Evolutionary conservation across 2,888 invertebrate species (phyloP), one percentile per base, ranked within the genome.

Genomic region (Phyllotreta striolata): DNA sequence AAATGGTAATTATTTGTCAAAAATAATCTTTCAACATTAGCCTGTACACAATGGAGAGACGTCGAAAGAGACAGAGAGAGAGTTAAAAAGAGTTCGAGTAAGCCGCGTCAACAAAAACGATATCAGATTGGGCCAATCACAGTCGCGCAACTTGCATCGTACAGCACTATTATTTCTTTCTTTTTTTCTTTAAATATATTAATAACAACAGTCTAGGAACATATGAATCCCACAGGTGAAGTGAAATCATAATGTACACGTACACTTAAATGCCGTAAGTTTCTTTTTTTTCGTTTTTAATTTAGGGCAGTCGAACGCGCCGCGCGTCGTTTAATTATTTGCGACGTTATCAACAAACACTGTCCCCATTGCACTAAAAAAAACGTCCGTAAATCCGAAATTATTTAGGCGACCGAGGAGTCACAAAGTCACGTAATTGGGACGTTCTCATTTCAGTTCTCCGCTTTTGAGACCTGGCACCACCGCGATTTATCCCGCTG

Each of bases 1-100:
- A 75, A 77, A 77, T 80, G 79, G 80, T 80, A 80, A 79, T 80
- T 78, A 79, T 80, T 79, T 80, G 80, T 80, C 79, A 80, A 81
- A 80, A 81, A 81, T 80, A 80, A 80, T 78, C 76, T 80, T 76
- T 74, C 64, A 79, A 78, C 74, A 73, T 78, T 79, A 80, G 80
- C 77, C 80, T 80, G 79, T 80, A 80, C 80, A 79, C 74, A 75
- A 52, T 75, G 73, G 71, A 74, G 69, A 74, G 71, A 74, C 73
- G 74, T 74, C 72, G 70, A 59, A 56, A 60, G 73, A 62, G 61
- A 65, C 57, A 62, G 47, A 52, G 49, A 62, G 38, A 60, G 34
- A 44, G 12, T 51, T 35, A 10, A n/a, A 35, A 37, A 51, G 35
- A 70, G 70, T 70, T 73, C 70, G 67, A 68, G 58, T 70, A 70